Conservation (phyloP, 1,140 invertebrate genomes). For the Anthonomus grandis region DNA sequence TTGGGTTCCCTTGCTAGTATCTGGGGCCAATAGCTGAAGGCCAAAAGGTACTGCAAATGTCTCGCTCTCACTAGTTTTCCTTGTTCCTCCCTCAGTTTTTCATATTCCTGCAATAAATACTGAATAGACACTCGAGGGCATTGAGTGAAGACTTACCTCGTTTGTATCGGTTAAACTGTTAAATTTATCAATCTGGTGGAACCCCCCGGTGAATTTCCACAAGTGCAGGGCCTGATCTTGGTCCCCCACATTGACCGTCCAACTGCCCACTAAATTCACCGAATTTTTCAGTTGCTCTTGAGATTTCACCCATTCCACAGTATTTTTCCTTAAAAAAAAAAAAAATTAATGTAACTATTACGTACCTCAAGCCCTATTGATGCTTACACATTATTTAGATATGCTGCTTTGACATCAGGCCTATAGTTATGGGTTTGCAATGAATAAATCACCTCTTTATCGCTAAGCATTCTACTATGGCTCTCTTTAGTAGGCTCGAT, state of each 20-base stretch:
- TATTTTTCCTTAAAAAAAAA: conserved; percentile 65
- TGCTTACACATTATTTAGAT: conserved; percentile 88
- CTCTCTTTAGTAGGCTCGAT: conserved; percentile 94
- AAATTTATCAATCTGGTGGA: conserved; percentile 79
- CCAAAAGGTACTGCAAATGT: conserved; percentile 87
- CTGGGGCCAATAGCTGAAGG: conserved; percentile 86
- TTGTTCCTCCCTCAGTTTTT: conserved; percentile 74
- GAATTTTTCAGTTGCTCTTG: conserved; percentile 64
- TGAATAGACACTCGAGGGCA: too few relatives aligned
- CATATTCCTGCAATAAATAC: conserved; percentile 68
- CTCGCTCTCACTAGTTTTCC: conserved; percentile 81
- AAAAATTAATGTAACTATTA: background rate
- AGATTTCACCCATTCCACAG: conserved; percentile 72
- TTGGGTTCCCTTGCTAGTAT: conserved; percentile 68
- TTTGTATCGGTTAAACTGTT: conserved; percentile 70
- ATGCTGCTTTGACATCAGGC: conserved; percentile 80
- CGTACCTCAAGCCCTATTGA: background rate
- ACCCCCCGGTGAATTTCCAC: conserved; percentile 92
- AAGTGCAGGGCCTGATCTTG: conserved; percentile 95
- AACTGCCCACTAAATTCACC: conserved; percentile 77
- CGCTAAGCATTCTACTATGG: conserved; percentile 90
- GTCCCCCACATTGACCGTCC: conserved; percentile 93
- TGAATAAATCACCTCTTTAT: conserved; percentile 92
- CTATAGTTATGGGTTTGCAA: conserved; percentile 92
- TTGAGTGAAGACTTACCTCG: conserved; percentile 63